These are phyloP conservation scores for Psilanteris sp. DNA, from an alignment of 1,140 invertebrate genomes.

Conservation along the genomic window DNA sequence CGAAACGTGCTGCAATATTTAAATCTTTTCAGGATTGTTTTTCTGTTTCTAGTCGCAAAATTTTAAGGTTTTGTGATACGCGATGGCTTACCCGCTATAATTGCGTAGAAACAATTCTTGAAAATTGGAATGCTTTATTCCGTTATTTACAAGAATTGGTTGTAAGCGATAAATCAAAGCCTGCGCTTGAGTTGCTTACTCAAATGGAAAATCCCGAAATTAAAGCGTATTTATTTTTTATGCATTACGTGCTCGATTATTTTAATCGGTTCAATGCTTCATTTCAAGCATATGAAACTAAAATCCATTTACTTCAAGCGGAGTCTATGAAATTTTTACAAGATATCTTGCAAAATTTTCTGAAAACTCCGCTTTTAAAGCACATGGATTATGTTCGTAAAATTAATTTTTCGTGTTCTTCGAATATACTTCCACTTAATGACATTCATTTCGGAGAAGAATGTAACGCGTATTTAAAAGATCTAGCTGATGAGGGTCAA, in stretches of 20 bases:
- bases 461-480: background rate
- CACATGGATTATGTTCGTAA: background rate
- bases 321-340: slow-evolving; percentile 6
- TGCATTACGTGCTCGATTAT: slow-evolving; percentile 1
- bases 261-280: slow-evolving; percentile 8
- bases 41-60: background rate
- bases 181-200: background rate
- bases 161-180: slow-evolving; percentile 1
- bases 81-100: slow-evolving; percentile 3
- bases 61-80: slow-evolving; percentile 11
- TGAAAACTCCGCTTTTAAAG: too few relatives aligned
- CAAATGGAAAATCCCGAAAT: background rate
- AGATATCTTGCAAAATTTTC: slow-evolving; percentile 4
- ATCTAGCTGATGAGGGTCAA: background rate
- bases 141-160: slow-evolving; percentile 5
- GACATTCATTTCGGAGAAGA: slow-evolving; percentile 2
- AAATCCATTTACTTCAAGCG: slow-evolving; percentile 14
- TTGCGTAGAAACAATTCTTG: background rate
- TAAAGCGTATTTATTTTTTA: slow-evolving; percentile 12
- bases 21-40: background rate
- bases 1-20: background rate
- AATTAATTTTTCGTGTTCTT: background rate
- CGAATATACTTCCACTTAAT: background rate
- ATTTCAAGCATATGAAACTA: slow-evolving; percentile 36
- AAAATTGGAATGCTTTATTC: slow-evolving; percentile 10